Evolutionary conservation across 2,113 vertebrate genomes (phyloP), one percentile per base, ranked within the genome.

Genomic region (Misgurnus mizolepis): DNA sequence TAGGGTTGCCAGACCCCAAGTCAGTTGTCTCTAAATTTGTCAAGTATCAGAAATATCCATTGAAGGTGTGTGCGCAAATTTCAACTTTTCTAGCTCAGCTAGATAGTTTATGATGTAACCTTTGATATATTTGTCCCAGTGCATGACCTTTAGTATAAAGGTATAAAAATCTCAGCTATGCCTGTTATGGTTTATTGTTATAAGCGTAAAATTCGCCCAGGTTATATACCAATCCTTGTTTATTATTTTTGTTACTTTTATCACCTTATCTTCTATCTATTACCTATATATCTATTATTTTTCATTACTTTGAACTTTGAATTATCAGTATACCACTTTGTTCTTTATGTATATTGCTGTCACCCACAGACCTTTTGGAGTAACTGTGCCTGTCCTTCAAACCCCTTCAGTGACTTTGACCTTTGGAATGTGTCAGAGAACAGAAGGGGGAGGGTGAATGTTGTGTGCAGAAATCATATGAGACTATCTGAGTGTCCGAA

Each of bases 381-480:
- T 88, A 84, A 80, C 86, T 86, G 83, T 67, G 78, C 86, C 88
- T 89, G 93, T 91, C 93, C 92, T 94, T 94, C 91, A 94, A 91
- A 88, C 90, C 60, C 88, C 91, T 92, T 88, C 88, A 87, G 90
- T 89, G 86, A 91, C 92, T 92, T 91, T 93, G 93, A 94, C 93
- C 93, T 94, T 94, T 93, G 92, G 90, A 94, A 89, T 87, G 88
- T 91, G 89, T 90, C 90, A 88, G 67, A 84, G 90, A 88, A 87
- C 56, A 49, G 70, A 84, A 89, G 85, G 87, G 92, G 91, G 91
- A 86, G 88, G 89, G 83, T 88, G 60, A 83, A 83, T 75, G 84
- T 85, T 78, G 87, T 79, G 62, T 84, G 78, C 76, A 89, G 82
- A 86, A 88, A 87, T 65, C 77, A 81, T 73, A 83, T 68, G 76